These are phyloP conservation scores for Pampusana beccarii DNA, from an alignment of 2,113 vertebrate species.

Conservation along the genomic window DNA sequence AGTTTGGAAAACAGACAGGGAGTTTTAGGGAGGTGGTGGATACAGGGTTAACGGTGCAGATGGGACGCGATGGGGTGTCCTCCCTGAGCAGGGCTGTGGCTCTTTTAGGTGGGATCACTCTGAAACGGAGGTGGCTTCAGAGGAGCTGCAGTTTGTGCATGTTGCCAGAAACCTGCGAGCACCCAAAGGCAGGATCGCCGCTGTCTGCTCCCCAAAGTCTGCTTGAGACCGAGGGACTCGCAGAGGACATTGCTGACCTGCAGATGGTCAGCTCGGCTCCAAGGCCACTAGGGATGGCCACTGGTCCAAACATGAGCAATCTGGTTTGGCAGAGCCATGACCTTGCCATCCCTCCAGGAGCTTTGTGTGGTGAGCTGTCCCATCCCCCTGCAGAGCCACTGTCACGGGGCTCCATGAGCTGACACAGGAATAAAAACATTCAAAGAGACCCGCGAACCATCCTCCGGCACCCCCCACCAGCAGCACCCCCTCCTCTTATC, in stretches of 20 bases:
- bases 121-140: rapidly evolving
- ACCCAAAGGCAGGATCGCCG: neutral
- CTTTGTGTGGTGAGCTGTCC: neutral
- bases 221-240: neutral
- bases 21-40: neutral
- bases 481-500: neutral
- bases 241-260: neutral
- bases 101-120: neutral
- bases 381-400: neutral
- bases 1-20: neutral
- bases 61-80: neutral
- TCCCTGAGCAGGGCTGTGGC: neutral
- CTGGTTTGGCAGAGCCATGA: neutral
- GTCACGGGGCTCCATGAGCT: neutral
- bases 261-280: neutral
- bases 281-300: rapidly evolving
- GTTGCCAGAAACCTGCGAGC: neutral
- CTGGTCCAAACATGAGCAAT: neutral
- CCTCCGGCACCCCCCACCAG: neutral
- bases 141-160: neutral
- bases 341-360: neutral
- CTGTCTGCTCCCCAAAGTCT: neutral
- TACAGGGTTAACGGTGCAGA: too few relatives aligned
- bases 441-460: neutral
- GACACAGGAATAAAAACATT: neutral